Conservation (phyloP, 1,140 invertebrate species). For the Brachionus asplanchnoidis region DNA sequence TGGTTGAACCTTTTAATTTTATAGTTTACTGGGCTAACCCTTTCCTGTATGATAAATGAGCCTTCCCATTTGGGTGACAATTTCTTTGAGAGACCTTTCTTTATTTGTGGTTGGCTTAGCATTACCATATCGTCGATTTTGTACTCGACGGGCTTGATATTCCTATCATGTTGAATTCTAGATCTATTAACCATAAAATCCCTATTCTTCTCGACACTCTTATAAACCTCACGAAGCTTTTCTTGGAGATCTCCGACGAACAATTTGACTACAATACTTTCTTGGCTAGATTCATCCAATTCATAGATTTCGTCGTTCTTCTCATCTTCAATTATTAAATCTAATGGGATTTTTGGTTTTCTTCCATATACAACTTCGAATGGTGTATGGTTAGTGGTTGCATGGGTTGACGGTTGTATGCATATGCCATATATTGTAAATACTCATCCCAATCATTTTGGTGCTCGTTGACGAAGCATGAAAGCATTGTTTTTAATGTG, state of each 20-base stretch:
- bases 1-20: background rate
- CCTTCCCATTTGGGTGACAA: too few species aligned
- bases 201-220: background rate
- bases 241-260: background rate
- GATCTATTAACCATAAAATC: background rate
- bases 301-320: background rate
- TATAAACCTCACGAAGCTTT: background rate
- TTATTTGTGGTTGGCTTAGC: background rate
- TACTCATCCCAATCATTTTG: background rate
- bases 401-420: background rate
- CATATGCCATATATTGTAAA: slow-evolving; percentile 1
- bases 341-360: too few species aligned
- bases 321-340: background rate
- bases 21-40: background rate
- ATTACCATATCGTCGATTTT: background rate
- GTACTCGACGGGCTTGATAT: background rate
- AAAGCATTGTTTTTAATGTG: slow-evolving; percentile 15
- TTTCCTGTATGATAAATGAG: background rate
- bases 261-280: too few species aligned
- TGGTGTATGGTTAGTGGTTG: background rate
- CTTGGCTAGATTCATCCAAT: background rate
- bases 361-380: background rate
- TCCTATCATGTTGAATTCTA: background rate
- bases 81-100: background rate
- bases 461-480: background rate